Evolutionary conservation across 2,113 vertebrate genomes (phyloP), one percentile per base, ranked within the genome.

Genomic region (Heloderma charlesbogerti): DNA sequence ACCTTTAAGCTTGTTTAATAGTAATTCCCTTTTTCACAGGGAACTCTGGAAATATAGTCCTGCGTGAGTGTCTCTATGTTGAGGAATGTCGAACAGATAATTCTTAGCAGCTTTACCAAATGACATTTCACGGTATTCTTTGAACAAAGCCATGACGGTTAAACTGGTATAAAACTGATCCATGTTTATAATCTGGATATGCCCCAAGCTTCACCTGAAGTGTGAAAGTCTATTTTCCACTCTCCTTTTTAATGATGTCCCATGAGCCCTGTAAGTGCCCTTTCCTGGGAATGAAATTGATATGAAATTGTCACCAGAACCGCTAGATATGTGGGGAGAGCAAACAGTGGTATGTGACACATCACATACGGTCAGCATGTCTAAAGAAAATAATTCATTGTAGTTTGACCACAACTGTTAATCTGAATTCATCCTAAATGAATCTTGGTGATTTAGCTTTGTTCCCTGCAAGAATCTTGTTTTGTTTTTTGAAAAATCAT

Each of bases 401-500:
- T 48, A 3, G 27, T 31, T 45, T 80, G 18, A 34, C 31, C 29
- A 54, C 43, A 8, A 0, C 86, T 84, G 89, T 89, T 69, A 0
- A 87, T 93, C 91, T 92, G 89, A 92, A 91, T 93, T 29, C 0
- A 0, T 93, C 78, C n/a, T 80, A 92, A 72, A 92, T 67, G 48
- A 48, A 90, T 43, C 45, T 60, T 7, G 79, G 51, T 93, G 86
- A 82, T 87, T 92, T 54, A 40, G 84, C 93, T 92, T 94, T 88
- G 71, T 92, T 84, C 83, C 75, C 92, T 51, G 45, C 89, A 84
- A 75, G 90, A 1, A 0, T 79, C 80, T 90, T 60, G 25, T 82
- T 40, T 60, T 60, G 48, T 51, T 51, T 51, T 51, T 51, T n/a
- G n/a, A 54, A 54, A 87, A 31, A 83, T 31, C 34, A 84, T 90